Evolutionary conservation across 2,113 vertebrate genomes (phyloP), one percentile per base, ranked within the genome.

Genomic region (Ciconia boyciana): DNA sequence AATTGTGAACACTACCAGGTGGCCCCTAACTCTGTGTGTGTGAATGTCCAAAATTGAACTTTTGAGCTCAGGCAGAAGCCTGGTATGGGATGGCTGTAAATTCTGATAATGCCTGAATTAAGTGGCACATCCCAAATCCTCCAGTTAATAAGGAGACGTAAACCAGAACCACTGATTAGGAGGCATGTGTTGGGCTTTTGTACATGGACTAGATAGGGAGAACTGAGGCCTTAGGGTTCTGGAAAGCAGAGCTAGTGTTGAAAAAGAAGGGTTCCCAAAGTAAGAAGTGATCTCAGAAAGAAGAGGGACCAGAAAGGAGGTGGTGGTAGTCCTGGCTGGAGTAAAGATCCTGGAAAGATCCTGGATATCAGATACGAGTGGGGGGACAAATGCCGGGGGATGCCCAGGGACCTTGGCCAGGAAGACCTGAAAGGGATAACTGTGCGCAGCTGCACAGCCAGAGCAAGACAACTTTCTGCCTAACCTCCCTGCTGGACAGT

Each of bases 1-100:
- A 62, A 26, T 8, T 19, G n/a, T 60, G 58, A 48, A 34, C 0
- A 0, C 14, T 46, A 7, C 0, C 13, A 69, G 32, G 62, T 36
- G 39, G 24, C 44, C 39, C 1, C 0, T 44, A 66, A 72, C 32
- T 46, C 28, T 36, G 32, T 5, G 22, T 39, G 31, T 55, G 4
- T 46, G 48, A 66, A n/a, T 1, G 2, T 36, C 69, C 57, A 49
- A 66, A 93, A 34, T 2, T 9, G 69, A 74, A 36, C 46, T 69
- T 64, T 11, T 34, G 55, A 52, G 13, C 49, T 81, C 4, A 1
- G 54, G 17, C 17, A 90, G 77, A 57, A 62, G 9, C 14, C 43
- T 91, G 32, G 16, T 64, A 10, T 31, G 41, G 29, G 62, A 16
- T 14, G 16, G 34, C 51, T 87, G 24, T 41, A 46, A 66, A 71